A percentile compares a stretch with the other conserved stretches of the same genome.
Conservation (phyloP, 2,113 vertebrate genomes). For the Antidorcas marsupialis region DNA sequence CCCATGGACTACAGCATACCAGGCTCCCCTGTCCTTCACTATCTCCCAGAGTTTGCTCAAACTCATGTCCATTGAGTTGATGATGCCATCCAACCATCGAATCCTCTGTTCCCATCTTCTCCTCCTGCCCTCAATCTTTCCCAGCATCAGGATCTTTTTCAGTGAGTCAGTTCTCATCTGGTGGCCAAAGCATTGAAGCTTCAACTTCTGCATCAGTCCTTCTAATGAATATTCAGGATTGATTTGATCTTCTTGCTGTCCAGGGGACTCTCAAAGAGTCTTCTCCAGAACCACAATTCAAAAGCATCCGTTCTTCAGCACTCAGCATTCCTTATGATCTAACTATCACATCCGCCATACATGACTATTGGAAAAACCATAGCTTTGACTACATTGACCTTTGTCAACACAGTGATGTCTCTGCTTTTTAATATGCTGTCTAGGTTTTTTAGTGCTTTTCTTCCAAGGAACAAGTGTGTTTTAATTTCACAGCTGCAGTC, state of each 20-base stretch:
- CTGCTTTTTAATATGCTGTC: background rate
- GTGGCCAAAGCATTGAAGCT: background rate
- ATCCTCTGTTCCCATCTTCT: background rate
- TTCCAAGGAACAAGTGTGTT: background rate
- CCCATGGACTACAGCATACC: background rate
- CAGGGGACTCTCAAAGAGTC: background rate
- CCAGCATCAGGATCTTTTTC: background rate
- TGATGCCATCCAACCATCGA: background rate
- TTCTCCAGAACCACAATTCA: background rate
- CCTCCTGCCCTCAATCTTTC: background rate
- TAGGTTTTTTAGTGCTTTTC: background rate
- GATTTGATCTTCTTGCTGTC: background rate
- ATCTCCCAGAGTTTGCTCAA: background rate
- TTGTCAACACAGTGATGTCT: background rate
- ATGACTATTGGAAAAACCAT: background rate
- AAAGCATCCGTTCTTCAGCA: background rate
- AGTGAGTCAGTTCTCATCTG: background rate
- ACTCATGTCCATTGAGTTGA: background rate
- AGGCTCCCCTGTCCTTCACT: background rate
- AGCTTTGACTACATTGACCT: background rate
- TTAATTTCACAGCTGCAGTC: background rate
- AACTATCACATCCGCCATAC: background rate
- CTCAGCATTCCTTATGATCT: background rate
- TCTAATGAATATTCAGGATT: background rate
- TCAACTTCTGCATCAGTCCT: background rate